Evolutionary conservation across 2,888 invertebrate genomes (phyloP).

Genomic region (Lasioglossum marginatum): DNA sequence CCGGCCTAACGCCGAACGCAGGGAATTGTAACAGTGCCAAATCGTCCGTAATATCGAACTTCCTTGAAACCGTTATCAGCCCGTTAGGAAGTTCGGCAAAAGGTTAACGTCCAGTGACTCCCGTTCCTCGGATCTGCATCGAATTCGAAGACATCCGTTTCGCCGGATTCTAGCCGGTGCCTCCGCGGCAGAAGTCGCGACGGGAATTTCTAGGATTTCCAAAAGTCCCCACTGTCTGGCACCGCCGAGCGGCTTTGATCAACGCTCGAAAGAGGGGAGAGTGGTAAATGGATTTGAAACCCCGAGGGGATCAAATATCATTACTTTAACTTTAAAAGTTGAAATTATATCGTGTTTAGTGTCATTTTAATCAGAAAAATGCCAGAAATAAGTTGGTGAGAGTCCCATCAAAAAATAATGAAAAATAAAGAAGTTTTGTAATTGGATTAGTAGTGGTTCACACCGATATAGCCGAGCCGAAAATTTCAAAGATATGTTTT

Average conservation of each 20-base stretch:
- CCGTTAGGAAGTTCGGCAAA: constrained; percentile 21
- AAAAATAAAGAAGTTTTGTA: too few species aligned
- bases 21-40: constrained; percentile 25
- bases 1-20: not conserved
- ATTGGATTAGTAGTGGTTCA: too few species aligned
- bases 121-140: constrained; percentile 9
- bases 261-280: too few species aligned
- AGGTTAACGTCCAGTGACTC: constrained; percentile 30
- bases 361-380: too few species aligned
- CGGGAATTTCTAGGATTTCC: constrained; percentile 36
- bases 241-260: constrained; percentile 46
- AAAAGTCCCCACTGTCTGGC: not conserved
- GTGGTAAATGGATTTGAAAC: too few species aligned
- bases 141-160: constrained; percentile 22
- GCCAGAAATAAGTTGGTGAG: too few species aligned
- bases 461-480: too few species aligned
- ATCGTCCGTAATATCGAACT: constrained; percentile 8
- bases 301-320: too few species aligned
- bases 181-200: constrained; percentile 22
- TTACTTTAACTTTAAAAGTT: too few species aligned
- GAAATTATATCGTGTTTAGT: too few species aligned
- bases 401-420: too few species aligned
- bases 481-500: too few species aligned
- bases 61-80: not conserved
- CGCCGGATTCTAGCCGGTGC: constrained; percentile 15